Base-by-base conservation (phyloP, 2,888 invertebrate genomes). In the Heliconius sara region DNA sequence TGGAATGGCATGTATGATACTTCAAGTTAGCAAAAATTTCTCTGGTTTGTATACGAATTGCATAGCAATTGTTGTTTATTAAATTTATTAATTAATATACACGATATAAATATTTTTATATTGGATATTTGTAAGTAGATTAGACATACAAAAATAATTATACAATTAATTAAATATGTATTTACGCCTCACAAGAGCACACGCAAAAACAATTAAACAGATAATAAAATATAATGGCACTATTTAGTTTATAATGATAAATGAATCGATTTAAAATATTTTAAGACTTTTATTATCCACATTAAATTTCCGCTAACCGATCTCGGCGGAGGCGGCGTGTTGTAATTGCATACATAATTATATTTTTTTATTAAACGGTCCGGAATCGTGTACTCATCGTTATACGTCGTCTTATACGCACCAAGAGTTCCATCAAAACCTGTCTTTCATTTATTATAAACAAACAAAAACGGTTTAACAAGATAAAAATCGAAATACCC, bases 1-100 rank as follows among this genome's bases (percentile, higher is more conserved):
- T 27, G 30, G 63, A 77, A 47, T 77, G 77, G 77, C 47, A 71
- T 30, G 30, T n/a, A 34, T 60, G 43, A 71, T 39, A 77, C 63
- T 65, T 77, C 22, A 16, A 60, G 12, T n/a, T n/a, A 16, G 25
- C 34, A 57, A n/a, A 60, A 34, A 57, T 22, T n/a, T 13, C 13
- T 47, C 13, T 16, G 47, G 6, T 47, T 47, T 47, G 16, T 47
- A 6, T 47, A 47, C 16, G 47, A 47, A 6, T 47, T 16, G 47
- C 47, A 47, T 16, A 47, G 16, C 47, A 47, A 6, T 47, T 47
- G 47, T 19, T 19, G 47, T 47, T 47, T 47, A 39, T 9, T 9
- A 39, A 9, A 10, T 39, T 39, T 39, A 39, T 39, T 39, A 10
- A 39, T 39, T 39, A 10, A 10, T 39, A 39, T 39, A 39, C 10